Percentiles rank a stretch among this genome's conserved stretches.
Evolutionary conservation across 2,797 vertebrate genomes (phyloP).

Genomic region (Rhodeus uyekii): DNA sequence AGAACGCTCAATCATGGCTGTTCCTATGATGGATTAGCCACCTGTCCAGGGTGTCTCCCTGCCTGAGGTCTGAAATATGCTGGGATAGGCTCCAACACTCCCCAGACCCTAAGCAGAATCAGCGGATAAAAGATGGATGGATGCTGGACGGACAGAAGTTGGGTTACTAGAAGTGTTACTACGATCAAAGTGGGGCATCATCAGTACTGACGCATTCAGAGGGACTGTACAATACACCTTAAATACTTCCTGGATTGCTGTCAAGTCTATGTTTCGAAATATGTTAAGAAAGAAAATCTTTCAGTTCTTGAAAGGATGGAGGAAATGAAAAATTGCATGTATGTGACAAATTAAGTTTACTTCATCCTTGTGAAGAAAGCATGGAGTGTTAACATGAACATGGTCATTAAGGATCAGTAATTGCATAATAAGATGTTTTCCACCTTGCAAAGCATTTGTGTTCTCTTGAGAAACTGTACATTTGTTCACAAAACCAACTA

Average conservation of each 20-base stretch:
- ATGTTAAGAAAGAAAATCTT: not conserved
- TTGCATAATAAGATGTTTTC: not conserved
- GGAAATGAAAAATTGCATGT: not conserved
- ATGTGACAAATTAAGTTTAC: not conserved
- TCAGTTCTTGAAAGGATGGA: not conserved
- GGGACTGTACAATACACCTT: not conserved
- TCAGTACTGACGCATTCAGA: not conserved
- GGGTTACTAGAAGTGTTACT: not conserved
- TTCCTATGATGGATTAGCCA: slow-evolving; percentile 6
- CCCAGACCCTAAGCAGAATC: not conserved
- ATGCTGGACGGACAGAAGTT: not conserved
- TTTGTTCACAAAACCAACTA: not conserved
- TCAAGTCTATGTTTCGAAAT: not conserved
- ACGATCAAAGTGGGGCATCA: not conserved
- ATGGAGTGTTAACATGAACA: not conserved
- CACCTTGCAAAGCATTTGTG: not conserved
- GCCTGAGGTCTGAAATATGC: not conserved
- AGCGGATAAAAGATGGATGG: not conserved
- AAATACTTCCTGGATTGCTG: not conserved
- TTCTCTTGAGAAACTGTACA: not conserved
- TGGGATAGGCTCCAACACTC: not conserved
- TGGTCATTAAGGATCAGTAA: not conserved
- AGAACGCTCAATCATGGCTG: not conserved
- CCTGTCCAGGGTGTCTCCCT: not conserved
- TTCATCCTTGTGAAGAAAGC: not conserved